Conservation (phyloP, 2,113 vertebrate genomes). For the Psittacara wagleri region DNA sequence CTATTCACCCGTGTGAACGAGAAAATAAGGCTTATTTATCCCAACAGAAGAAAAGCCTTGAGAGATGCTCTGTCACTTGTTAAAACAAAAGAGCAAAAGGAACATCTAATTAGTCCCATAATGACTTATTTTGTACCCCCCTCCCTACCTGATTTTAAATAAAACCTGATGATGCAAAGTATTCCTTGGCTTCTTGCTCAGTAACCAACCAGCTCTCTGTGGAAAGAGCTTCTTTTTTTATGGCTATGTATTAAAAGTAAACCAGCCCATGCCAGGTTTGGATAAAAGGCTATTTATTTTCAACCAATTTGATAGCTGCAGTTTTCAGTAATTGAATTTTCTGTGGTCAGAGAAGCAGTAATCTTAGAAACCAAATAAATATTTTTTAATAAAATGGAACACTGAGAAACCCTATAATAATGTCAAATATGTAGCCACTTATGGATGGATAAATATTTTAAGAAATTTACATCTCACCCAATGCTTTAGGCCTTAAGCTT, state of each 20-base stretch:
- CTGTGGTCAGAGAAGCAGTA: constrained; percentile 82
- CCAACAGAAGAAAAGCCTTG: not conserved
- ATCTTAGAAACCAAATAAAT: constrained; percentile 88
- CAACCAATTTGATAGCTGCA: constrained; percentile 86
- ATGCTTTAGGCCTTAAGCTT: constrained; percentile 73
- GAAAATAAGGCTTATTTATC: constrained; percentile 8
- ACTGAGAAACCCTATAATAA: constrained; percentile 82
- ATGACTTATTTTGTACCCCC: constrained; percentile 38
- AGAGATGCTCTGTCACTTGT: constrained; percentile 1
- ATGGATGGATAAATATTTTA: constrained; percentile 85
- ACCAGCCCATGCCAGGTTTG: constrained; percentile 77
- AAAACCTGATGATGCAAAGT: constrained; percentile 74
- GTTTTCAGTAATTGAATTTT: constrained; percentile 86
- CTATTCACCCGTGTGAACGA: not conserved
- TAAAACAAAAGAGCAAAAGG: constrained; percentile 45
- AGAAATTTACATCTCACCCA: constrained; percentile 84
- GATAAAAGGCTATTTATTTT: constrained; percentile 87
- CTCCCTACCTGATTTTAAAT: constrained; percentile 58
- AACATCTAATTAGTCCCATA: constrained; percentile 52
- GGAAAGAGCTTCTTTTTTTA: constrained; percentile 79
- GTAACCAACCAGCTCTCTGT: constrained; percentile 51
- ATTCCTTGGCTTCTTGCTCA: constrained; percentile 56
- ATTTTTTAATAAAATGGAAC: constrained; percentile 87
- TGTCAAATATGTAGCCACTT: constrained; percentile 83
- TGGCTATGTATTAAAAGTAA: constrained; percentile 76